A percentile compares a stretch with the other conserved stretches of the same genome.
phyloP scores from a whole-genome alignment of 1,140 invertebrate species.

The Rhyzopertha dominica region DNA sequence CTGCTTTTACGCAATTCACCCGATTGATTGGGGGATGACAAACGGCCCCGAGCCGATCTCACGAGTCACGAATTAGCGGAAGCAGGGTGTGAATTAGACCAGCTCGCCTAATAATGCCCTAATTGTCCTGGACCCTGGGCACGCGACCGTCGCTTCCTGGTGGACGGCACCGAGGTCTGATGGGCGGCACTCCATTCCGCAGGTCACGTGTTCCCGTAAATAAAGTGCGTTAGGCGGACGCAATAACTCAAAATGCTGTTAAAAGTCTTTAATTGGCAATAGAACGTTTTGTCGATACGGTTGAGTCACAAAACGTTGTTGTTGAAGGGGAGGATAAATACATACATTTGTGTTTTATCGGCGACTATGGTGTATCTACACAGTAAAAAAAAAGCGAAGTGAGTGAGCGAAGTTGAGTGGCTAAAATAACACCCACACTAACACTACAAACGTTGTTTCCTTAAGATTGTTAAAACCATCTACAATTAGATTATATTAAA shows the following conservation, averaged over 20 bases:
- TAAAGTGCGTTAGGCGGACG: constrained; percentile 20
- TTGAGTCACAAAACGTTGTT: too few species aligned
- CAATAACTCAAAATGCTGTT: constrained; percentile 27
- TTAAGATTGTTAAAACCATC: too few species aligned
- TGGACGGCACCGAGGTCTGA: constrained; percentile 14
- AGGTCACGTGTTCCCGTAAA: constrained; percentile 23
- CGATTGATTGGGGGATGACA: constrained; percentile 26
- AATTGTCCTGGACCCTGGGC: constrained; percentile 21
- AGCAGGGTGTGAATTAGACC: constrained; percentile 19
- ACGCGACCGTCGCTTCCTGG: constrained; percentile 25
- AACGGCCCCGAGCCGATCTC: constrained; percentile 18
- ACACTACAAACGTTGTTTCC: too few species aligned
- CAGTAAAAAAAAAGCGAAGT: too few species aligned
- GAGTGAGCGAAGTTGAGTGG: too few species aligned
- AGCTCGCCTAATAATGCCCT: constrained; percentile 19
- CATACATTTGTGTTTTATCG: too few species aligned
- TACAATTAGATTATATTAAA: too few species aligned
- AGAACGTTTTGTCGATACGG: constrained; percentile 28
- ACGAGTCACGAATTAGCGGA: constrained; percentile 20
- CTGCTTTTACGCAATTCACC: constrained; percentile 27
- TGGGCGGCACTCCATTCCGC: constrained; percentile 20
- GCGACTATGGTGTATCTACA: too few species aligned
- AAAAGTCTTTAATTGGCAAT: constrained; percentile 25
- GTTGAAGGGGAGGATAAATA: too few species aligned
- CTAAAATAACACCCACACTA: too few species aligned